Percentiles rank a stretch among this genome's conserved stretches.
phyloP scores from a whole-genome alignment of 2,888 invertebrate species.

The Euclidia mi region DNA sequence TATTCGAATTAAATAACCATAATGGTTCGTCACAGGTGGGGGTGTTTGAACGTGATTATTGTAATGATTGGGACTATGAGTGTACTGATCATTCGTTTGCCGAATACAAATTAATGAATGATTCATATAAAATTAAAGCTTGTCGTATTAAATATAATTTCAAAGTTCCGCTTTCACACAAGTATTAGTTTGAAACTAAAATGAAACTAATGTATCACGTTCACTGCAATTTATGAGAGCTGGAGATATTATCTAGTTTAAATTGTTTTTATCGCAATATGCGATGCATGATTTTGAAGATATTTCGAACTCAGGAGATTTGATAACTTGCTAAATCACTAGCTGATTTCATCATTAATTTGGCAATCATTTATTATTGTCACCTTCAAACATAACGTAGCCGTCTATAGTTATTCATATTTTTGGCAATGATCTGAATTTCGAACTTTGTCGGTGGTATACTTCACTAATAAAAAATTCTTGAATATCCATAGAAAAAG shows the following conservation, averaged over 20 bases:
- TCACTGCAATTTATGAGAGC: conserved; percentile 2
- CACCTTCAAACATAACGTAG: too few species aligned
- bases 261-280: conserved; percentile 7
- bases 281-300: conserved; percentile 1
- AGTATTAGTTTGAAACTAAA: conserved; percentile 12
- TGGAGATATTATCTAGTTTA: conserved; percentile 4
- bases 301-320: not conserved
- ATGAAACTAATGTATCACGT: conserved; percentile 9
- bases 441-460: too few species aligned
- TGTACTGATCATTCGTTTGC: conserved; percentile 49
- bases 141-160: conserved; percentile 17
- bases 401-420: too few species aligned
- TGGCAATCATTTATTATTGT: too few species aligned
- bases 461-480: too few species aligned
- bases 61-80: conserved; percentile 56
- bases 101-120: conserved; percentile 50
- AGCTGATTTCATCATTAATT: too few species aligned
- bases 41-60: conserved; percentile 60
- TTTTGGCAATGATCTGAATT: too few species aligned
- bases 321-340: too few species aligned
- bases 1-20: conserved; percentile 52
- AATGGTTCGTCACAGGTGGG: conserved; percentile 42
- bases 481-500: too few species aligned
- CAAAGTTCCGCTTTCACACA: conserved; percentile 1
- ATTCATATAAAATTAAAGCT: conserved; percentile 40